Percentiles rank a stretch among this genome's conserved stretches.
Evolutionary conservation across 2,888 invertebrate species (phyloP).

Genomic region (Microdon myrmicae): DNA sequence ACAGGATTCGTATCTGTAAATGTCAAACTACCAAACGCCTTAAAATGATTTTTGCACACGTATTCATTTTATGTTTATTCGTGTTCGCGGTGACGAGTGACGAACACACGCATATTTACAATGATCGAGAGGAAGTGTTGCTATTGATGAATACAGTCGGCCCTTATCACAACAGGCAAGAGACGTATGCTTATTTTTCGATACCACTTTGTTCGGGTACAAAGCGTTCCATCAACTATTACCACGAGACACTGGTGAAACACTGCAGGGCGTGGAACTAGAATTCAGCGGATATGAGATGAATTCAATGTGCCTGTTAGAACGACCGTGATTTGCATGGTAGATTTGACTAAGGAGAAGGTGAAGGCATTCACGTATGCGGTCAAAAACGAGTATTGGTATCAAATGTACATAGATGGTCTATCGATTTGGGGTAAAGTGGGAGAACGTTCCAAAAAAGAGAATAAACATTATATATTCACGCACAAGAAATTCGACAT

Average conservation of each 20-base stretch:
- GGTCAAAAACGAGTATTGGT: slow-evolving; percentile 99
- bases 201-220: slow-evolving; percentile 95
- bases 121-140: slow-evolving; percentile 94
- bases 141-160: slow-evolving; percentile 99
- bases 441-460: slow-evolving; percentile 89
- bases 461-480: slow-evolving; percentile 87
- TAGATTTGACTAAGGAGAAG: slow-evolving; percentile 83
- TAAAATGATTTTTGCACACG: slow-evolving; percentile 52
- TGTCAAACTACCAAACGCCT: no score
- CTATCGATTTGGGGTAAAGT: slow-evolving; percentile 99
- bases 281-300: slow-evolving; percentile 98
- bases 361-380: slow-evolving; percentile 96
- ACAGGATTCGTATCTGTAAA: no score
- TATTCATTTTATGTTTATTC: slow-evolving; percentile 58
- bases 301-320: slow-evolving; percentile 74
- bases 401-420: slow-evolving; percentile 99
- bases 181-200: slow-evolving; percentile 98
- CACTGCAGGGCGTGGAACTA: slow-evolving; percentile 95
- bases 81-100: slow-evolving; percentile 68
- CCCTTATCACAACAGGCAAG: slow-evolving; percentile 98
- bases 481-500: slow-evolving; percentile 99
- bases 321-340: slow-evolving; percentile 81
- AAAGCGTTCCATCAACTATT: slow-evolving; percentile 92
- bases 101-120: slow-evolving; percentile 87
- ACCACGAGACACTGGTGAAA: slow-evolving; percentile 99